Percentiles rank a stretch among this genome's conserved stretches.
Evolutionary conservation across 2,888 invertebrate species (phyloP).

Genomic region (Sepiola atlantica): DNA sequence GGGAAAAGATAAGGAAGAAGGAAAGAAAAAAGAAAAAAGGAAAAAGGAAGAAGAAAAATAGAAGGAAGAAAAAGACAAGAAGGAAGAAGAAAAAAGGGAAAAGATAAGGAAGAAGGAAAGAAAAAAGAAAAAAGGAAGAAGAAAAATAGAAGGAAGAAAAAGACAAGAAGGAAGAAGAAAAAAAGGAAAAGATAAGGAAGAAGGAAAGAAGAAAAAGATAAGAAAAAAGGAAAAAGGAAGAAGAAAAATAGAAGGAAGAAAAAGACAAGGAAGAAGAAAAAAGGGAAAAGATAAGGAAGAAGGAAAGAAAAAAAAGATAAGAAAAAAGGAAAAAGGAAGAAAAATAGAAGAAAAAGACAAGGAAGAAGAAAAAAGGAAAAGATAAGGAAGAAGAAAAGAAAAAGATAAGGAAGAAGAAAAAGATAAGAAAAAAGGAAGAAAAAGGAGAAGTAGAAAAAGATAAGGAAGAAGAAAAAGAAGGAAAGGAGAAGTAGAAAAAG

Average conservation of each 20-base stretch:
- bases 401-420: too few relatives aligned
- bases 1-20: too few relatives aligned
- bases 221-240: not conserved
- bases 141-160: not conserved
- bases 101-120: not conserved
- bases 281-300: conserved; percentile 45
- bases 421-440: not conserved
- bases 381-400: not conserved
- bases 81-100: not conserved
- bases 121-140: not conserved
- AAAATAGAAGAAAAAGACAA: not conserved
- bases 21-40: too few relatives aligned
- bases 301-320: conserved; percentile 42
- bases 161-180: not conserved
- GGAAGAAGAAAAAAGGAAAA: not conserved
- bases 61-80: not conserved
- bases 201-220: not conserved
- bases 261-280: conserved; percentile 44
- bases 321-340: not conserved
- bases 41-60: not conserved
- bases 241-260: not conserved
- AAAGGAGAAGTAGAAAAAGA: not conserved
- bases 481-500: conserved; percentile 47
- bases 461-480: conserved; percentile 45
- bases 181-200: not conserved